A percentile compares a stretch with the other conserved stretches of the same genome.
Conservation (phyloP, 2,888 invertebrate species). For the Tenodera sinensis region DNA sequence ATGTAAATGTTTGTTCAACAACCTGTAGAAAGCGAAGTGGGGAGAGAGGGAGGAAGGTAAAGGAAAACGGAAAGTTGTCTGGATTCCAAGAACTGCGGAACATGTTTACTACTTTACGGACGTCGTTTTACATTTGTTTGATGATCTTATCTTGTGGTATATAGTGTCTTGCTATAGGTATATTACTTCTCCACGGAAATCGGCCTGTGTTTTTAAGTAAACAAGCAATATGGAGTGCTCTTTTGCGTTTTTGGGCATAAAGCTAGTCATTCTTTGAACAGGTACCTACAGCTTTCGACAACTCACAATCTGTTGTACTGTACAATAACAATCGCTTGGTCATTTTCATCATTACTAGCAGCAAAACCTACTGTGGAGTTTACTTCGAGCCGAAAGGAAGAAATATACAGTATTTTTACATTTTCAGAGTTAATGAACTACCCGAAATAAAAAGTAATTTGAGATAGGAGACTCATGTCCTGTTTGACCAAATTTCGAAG, state of each 20-base stretch:
- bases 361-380: too few species aligned
- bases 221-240: neutral
- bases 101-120: neutral
- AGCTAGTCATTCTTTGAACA: neutral
- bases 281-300: neutral
- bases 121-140: slow-evolving; percentile 1
- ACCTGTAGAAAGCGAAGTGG: neutral
- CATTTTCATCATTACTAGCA: too few species aligned
- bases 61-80: neutral
- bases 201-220: neutral
- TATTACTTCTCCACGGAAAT: neutral
- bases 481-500: too few species aligned
- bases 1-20: neutral
- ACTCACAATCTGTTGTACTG: too few species aligned
- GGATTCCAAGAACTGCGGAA: neutral
- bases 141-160: neutral
- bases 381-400: too few species aligned
- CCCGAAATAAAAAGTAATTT: too few species aligned
- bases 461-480: too few species aligned
- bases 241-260: neutral
- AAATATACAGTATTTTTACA: too few species aligned
- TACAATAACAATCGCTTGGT: too few species aligned
- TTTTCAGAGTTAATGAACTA: too few species aligned
- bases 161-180: neutral
- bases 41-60: neutral